These are phyloP conservation scores for Dendropsophus ebraccatus DNA, from an alignment of 2,113 vertebrate genomes.

Conservation along the genomic window DNA sequence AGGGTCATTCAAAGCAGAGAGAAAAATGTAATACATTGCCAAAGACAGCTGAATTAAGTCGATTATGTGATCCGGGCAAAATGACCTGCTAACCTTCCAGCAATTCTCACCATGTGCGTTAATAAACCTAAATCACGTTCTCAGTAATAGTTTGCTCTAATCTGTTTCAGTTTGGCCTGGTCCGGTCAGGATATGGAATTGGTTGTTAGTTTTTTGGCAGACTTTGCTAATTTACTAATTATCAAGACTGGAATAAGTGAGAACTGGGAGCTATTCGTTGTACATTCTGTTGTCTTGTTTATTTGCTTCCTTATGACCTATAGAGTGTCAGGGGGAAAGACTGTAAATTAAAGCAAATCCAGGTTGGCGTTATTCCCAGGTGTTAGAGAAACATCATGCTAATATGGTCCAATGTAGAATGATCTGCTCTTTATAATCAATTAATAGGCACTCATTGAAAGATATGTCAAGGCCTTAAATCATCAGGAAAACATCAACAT, in stretches of 20 bases:
- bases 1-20: slow-evolving; percentile 29
- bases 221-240: neutral
- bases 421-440: too few species aligned
- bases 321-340: neutral
- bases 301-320: neutral
- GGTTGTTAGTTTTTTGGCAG: neutral
- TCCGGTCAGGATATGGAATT: neutral
- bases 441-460: too few species aligned
- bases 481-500: too few species aligned
- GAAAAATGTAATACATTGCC: slow-evolving; percentile 43
- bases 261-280: neutral
- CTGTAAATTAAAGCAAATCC: neutral
- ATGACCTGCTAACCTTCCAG: slow-evolving; percentile 7
- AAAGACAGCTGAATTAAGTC: slow-evolving; percentile 32
- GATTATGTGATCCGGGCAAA: slow-evolving; percentile 33
- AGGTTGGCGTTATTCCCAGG: neutral
- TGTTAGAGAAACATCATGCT: neutral
- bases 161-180: neutral
- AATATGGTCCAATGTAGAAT: neutral
- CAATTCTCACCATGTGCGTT: neutral
- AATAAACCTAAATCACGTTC: slow-evolving; percentile 22
- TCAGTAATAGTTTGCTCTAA: neutral
- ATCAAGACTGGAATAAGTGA: neutral
- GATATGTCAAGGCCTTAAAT: too few species aligned
- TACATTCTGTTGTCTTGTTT: neutral